Evolutionary conservation across 64 coral and sea anemone species (phyloP).

Genomic region (Acropora tenuis): DNA sequence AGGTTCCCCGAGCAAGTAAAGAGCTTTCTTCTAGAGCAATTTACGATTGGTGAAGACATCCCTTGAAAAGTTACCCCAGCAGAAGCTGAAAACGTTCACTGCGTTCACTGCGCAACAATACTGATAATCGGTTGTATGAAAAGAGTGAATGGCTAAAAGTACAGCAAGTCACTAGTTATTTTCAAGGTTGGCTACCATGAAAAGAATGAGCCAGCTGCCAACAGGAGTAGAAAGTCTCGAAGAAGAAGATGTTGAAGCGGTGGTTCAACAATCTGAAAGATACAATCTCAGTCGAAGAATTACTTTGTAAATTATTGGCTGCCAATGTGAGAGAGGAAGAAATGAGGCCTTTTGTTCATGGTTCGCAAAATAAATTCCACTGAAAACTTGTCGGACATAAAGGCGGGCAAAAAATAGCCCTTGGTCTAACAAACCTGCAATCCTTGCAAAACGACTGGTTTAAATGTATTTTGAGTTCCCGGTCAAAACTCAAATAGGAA

Average conservation of each 20-base stretch:
- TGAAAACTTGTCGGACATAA: too few relatives aligned
- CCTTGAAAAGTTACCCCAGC: slow-evolving; percentile 16
- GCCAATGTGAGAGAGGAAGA: too few relatives aligned
- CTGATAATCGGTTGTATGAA: too few relatives aligned
- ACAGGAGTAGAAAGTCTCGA: neutral
- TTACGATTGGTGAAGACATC: slow-evolving; percentile 53
- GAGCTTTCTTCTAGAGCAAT: neutral
- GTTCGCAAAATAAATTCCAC: too few relatives aligned
- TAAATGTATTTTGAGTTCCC: neutral
- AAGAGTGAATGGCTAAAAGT: too few relatives aligned
- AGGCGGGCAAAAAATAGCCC: too few relatives aligned
- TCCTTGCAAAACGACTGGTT: neutral
- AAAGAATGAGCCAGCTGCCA: slow-evolving; percentile 33
- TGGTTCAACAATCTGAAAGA: neutral
- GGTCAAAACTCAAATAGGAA: neutral
- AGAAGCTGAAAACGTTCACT: neutral
- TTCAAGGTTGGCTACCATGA: slow-evolving; percentile 31
- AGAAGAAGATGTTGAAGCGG: slow-evolving; percentile 13
- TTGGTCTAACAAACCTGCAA: neutral
- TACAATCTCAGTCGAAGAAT: neutral
- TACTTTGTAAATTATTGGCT: neutral
- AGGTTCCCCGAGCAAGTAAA: too few relatives aligned
- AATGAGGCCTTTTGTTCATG: too few relatives aligned
- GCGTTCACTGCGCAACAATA: neutral
- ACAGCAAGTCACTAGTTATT: slow-evolving; percentile 46